Evolutionary conservation across 2,113 vertebrate species (phyloP), one percentile per base, ranked within the genome.

Genomic region (Patagioenas fasciata): DNA sequence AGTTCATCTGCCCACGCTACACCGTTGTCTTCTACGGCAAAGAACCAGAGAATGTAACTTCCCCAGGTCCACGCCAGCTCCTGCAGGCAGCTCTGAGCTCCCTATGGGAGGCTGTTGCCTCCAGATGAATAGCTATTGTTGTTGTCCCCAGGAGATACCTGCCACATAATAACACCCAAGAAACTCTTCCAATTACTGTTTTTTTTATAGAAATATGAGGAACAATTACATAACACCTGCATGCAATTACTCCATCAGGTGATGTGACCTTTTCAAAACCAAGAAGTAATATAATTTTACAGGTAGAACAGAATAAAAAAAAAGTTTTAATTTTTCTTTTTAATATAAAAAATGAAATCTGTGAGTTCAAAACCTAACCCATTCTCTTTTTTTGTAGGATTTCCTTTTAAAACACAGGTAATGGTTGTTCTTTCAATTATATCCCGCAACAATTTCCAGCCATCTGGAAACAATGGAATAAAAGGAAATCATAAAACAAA

Each of bases 141-240:
- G 71, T 61, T 75, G 57, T 62, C 65, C 51, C 26, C 77, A 71
- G 86, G 65, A 92, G 38, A 32, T 78, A 74, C 18, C 57, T 79
- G 56, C 60, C 64, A 56, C 47, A 38, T 29, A 84, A 56, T 56
- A 67, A 34, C n/a, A 75, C 61, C 15, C 11, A 88, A 69, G 78
- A 85, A 90, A 24, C 9, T 79, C 42, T 80, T 83, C 36, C 60
- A 70, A 11, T 91, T 91, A 29, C 29, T 38, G 56, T 12, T 50
- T 93, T 92, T 85, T 74, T 75, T 44, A 44, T 69, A 79, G 65
- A 72, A 83, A 72, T 65, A 29, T 18, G 25, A 29, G 25, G 87
- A 93, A 81, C 69, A 90, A 66, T 91, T 94, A 56, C 28, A 29
- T 80, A 91, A 82, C 66, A 91, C 50, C 78, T 91, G 74, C 44